Evolutionary conservation across 2,113 vertebrate species (phyloP).

Genomic region (Oryctolagus cuniculus): mOryCun1.1 NC_091446.1:77170501-77171000

Average conservation of each 20-base stretch:
- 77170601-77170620: too few species aligned
- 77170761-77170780: neutral
- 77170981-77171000: neutral
- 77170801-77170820: neutral
- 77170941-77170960: neutral
- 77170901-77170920: slow-evolving; percentile 4
- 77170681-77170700: neutral
- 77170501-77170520: too few species aligned
- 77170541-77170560: too few species aligned
- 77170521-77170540: too few species aligned
- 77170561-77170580: too few species aligned
- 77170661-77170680: too few species aligned
- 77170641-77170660: too few species aligned
- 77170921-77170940: slow-evolving; percentile 13
- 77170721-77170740: neutral
- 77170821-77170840: neutral
- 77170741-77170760: neutral
- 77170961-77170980: neutral
- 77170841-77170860: neutral
- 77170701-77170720: neutral
- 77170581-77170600: too few species aligned
- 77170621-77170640: too few species aligned
- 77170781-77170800: neutral
- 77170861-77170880: neutral
- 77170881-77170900: neutral